Base-by-base conservation (phyloP, 2,113 vertebrate species). In the Thunnus maccoyii region DNA sequence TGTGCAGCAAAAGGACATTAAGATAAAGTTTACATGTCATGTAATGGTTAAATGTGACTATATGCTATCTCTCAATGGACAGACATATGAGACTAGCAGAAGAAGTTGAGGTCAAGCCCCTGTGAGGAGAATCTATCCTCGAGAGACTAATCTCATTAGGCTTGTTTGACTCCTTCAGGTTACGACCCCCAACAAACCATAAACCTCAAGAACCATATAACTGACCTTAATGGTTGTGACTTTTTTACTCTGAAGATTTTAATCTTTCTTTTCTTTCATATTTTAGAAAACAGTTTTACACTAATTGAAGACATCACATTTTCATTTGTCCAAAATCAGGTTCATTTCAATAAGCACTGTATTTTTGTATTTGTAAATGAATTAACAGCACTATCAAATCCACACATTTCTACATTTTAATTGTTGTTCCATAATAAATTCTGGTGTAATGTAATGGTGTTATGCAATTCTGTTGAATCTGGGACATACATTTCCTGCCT, bases 131-230 rank as follows among this genome's bases (percentile, higher is more conserved):
- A 66, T 75, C 54, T 51, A 15, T 63, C 14, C 41, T 0, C 3
- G 14, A 17, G 16, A 82, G 3, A 6, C 15, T 82, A 76, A 82
- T 82, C 74, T 15, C 18, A n/a, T 87, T 66, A 55, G 57, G 4
- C 16, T 30, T 68, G 22, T 27, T 56, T 60, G 25, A 51, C 30
- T 22, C 16, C 14, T n/a, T 56, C 16, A 5, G 18, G 41, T 41
- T 46, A 46, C 15, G 11, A 54, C 17, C 1, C 22, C 32, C 48
- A 64, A 67, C 65, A 57, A 58, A 62, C 57, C 25, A 16, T 32
- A 1, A 32, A 36, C 51, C 1, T n/a, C 17, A 7, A 50, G 56
- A 36, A 15, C 15, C 3, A 25, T 1, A 4, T 17, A 4, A 27
- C 10, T n/a, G 25, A 3, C 4, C 18, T 58, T 1, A 25, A 47